A percentile compares a stretch with the other conserved stretches of the same genome.
Evolutionary conservation across 1,140 invertebrate genomes (phyloP).

Genomic region (Aphis gossypii): DNA sequence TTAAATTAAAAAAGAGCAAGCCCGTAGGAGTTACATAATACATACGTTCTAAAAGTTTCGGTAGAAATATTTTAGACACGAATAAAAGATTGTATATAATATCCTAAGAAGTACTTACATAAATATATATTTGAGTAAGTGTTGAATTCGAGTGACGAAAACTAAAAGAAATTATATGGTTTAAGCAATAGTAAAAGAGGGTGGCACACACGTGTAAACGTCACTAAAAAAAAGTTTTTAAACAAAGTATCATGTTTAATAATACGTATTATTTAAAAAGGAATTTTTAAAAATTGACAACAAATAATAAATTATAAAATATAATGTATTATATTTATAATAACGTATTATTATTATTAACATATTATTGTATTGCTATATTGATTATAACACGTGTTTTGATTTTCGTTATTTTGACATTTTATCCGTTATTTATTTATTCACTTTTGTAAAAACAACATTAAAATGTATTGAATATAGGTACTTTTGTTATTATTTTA

Average conservation of each 20-base stretch:
- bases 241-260: background rate
- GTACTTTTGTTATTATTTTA: background rate
- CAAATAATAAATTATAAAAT: background rate
- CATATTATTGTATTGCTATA: background rate
- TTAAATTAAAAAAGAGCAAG: too few relatives aligned
- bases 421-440: background rate
- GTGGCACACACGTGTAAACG: background rate
- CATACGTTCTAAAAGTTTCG: too few relatives aligned
- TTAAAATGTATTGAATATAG: background rate
- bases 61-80: too few relatives aligned
- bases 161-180: background rate
- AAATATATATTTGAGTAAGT: background rate
- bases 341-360: background rate
- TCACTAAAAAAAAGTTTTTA: background rate
- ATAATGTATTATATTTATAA: too few relatives aligned
- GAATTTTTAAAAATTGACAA: background rate
- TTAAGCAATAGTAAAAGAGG: background rate
- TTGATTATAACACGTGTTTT: background rate
- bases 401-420: background rate
- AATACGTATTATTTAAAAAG: background rate
- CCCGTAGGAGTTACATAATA: fast-evolving
- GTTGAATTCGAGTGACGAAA: background rate
- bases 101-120: background rate
- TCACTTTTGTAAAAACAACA: background rate
- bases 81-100: too few relatives aligned